A percentile compares a stretch with the other conserved stretches of the same genome.
These are phyloP conservation scores for Popillia japonica DNA, from an alignment of 1,140 invertebrate genomes.

Conservation along the genomic window DNA sequence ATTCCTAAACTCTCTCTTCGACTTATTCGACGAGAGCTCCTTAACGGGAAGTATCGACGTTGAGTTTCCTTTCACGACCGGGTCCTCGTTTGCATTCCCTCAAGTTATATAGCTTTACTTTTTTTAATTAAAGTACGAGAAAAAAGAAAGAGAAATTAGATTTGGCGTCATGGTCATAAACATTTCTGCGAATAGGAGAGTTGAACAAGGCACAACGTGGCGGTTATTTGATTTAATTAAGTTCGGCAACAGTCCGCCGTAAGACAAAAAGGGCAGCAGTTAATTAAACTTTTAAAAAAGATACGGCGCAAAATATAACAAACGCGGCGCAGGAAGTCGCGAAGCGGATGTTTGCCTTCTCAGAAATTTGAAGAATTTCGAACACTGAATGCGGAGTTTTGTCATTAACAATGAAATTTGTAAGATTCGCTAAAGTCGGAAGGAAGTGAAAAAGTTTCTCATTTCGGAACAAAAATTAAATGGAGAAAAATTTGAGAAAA, in stretches of 20 bases:
- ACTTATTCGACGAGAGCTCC: neutral
- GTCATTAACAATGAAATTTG: too few relatives aligned
- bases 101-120: neutral
- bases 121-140: conserved; percentile 12
- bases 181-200: neutral
- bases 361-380: too few relatives aligned
- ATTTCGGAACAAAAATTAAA: too few relatives aligned
- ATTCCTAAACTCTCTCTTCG: neutral
- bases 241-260: neutral
- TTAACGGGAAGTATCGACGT: neutral
- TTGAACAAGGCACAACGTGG: neutral
- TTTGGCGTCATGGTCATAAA: neutral
- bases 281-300: neutral
- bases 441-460: too few relatives aligned
- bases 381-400: too few relatives aligned
- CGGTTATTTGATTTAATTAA: neutral
- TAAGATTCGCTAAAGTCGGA: too few relatives aligned
- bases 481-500: too few relatives aligned
- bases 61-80: neutral
- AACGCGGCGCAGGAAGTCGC: too few relatives aligned
- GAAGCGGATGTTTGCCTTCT: too few relatives aligned
- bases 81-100: neutral
- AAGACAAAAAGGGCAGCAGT: neutral
- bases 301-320: neutral
- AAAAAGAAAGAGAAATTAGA: neutral